Evolutionary conservation across 2,888 invertebrate species (phyloP).

Genomic region (Ernsta delagoae): DNA sequence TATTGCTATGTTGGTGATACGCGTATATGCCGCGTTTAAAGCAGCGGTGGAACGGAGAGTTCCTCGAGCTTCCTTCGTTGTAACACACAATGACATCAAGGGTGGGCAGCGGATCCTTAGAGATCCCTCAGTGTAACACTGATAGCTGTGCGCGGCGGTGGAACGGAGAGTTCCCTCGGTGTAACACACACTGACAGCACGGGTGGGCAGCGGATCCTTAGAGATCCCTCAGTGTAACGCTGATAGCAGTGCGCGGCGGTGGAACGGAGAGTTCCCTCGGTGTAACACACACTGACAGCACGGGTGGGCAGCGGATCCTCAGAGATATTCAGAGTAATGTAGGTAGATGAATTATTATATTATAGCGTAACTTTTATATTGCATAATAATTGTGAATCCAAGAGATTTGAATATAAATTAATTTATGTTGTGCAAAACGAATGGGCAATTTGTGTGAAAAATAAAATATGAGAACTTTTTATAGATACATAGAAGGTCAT

Average conservation of each 20-base stretch:
- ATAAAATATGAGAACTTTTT: too few species aligned
- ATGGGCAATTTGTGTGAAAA: too few species aligned
- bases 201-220: constrained; percentile 3
- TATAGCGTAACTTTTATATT: too few species aligned
- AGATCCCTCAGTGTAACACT: background rate
- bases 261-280: background rate
- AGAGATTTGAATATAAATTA: too few species aligned
- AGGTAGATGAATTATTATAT: too few species aligned
- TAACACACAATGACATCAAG: background rate
- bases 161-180: background rate
- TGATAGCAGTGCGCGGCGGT: background rate
- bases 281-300: constrained; percentile 2
- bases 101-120: background rate
- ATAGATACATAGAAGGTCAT: too few species aligned
- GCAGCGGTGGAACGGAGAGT: background rate
- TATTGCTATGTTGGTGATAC: too few species aligned
- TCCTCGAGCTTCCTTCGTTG: background rate
- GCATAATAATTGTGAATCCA: too few species aligned
- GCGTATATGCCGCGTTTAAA: too few species aligned
- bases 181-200: constrained; percentile 2
- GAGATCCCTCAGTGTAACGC: background rate
- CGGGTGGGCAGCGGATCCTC: constrained; percentile 4
- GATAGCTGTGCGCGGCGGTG: background rate
- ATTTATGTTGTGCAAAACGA: too few species aligned
- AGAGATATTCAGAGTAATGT: too few species aligned